Percentiles rank a stretch among this genome's conserved stretches.
Conservation (phyloP, 92 coral and sea anemone genomes). For the Porites divaricata region DNA sequence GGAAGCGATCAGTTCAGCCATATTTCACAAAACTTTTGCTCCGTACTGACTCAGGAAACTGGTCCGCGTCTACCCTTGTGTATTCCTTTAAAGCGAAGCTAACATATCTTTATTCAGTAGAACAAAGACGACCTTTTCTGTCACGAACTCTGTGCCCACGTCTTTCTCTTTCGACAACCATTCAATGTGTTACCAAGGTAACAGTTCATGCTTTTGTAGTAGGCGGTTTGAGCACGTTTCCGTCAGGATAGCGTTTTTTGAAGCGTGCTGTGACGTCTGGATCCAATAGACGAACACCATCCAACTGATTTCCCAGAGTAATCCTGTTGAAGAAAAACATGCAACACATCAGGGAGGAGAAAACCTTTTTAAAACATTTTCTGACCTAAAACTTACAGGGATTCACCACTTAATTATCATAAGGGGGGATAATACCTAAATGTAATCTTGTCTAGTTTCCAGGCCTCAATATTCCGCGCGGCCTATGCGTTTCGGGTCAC, state of each 20-base stretch:
- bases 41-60: no score
- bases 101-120: no score
- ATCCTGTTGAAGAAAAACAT: constrained; percentile 59
- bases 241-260: constrained; percentile 92
- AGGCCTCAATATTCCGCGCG: no score
- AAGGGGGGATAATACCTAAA: no score
- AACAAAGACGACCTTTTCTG: no score
- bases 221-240: constrained; percentile 59
- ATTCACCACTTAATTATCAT: no score
- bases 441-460: no score
- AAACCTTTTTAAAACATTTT: neutral
- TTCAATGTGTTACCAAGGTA: neutral
- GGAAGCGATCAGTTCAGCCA: no score
- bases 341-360: neutral
- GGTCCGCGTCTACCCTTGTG: no score
- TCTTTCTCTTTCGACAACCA: neutral
- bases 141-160: neutral
- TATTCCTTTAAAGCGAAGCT: no score
- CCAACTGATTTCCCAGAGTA: constrained; percentile 96
- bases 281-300: constrained; percentile 93
- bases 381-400: neutral
- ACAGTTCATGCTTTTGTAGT: constrained; percentile 31
- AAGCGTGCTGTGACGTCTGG: constrained; percentile 94
- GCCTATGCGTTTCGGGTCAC: no score
- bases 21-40: no score